Evolutionary conservation across 2,113 vertebrate genomes (phyloP).

Genomic region (Tympanuchus pallidicinctus): DNA sequence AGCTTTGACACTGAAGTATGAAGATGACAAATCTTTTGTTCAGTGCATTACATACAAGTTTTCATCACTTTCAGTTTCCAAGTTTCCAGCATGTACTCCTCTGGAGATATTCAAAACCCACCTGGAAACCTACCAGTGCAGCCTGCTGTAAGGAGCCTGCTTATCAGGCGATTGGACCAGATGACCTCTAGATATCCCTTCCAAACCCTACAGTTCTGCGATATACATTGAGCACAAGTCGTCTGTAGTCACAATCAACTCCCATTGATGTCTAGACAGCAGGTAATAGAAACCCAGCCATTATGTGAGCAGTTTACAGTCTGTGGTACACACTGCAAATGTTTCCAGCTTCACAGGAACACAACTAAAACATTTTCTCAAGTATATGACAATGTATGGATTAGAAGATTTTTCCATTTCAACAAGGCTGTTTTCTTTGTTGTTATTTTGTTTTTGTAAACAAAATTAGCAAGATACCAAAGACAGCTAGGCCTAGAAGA

Average conservation of each 20-base stretch:
- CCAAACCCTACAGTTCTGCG: too few relatives aligned
- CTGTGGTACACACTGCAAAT: not conserved
- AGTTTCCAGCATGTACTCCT: not conserved
- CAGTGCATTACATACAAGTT: not conserved
- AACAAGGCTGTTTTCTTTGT: not conserved
- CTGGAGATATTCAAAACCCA: too few relatives aligned
- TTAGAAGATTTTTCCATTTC: not conserved
- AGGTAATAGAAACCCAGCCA: not conserved
- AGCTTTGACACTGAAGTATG: not conserved
- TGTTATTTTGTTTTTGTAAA: not conserved
- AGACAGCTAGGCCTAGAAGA: not conserved
- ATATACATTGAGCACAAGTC: not conserved
- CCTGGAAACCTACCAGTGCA: too few relatives aligned
- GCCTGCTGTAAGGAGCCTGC: too few relatives aligned
- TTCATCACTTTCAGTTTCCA: not conserved
- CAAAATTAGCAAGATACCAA: not conserved
- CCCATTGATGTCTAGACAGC: not conserved
- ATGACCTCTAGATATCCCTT: too few relatives aligned
- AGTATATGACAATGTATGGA: not conserved
- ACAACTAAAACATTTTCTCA: not conserved
- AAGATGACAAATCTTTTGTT: not conserved
- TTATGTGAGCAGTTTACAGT: not conserved
- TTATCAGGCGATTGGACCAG: too few relatives aligned
- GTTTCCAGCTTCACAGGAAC: not conserved
- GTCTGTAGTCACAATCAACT: not conserved